Evolutionary conservation across 1,140 invertebrate genomes (phyloP), one percentile per base, ranked within the genome.

Genomic region (Paralvinella palmiformis): DNA sequence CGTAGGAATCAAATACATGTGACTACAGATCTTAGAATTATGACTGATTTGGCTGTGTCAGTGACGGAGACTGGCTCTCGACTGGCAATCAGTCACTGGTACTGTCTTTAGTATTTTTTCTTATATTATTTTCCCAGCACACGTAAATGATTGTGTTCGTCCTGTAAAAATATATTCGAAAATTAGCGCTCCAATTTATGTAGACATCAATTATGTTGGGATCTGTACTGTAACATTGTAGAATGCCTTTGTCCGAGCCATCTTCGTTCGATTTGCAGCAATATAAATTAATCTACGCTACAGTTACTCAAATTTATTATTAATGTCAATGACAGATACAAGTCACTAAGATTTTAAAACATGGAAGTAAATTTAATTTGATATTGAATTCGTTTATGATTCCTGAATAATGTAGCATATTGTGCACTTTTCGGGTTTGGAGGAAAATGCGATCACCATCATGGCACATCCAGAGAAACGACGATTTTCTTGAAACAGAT

Each of bases 241-340:
- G 45, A 50, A 27, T 50, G 45, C 45, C 45, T 17, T 50, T n/a
- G n/a, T n/a, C n/a, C n/a, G 45, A 27, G 45, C 17, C 45, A 50
- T 50, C 45, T 50, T 50, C 45, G 27, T 50, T 4, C 45, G 20
- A 15, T 50, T 50, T n/a, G 45, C 45, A 50, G 45, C 20, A 50
- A 6, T 10, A 6, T n/a, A n/a, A 50, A 50, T 50, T 50, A 50
- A 50, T 50, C 45, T 50, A 50, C 45, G 27, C 45, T 17, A 27
- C 45, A 50, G 5, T 50, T 50, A 50, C 45, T 17, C 45, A 50
- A 50, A 50, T 50, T 50, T 50, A 50, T 50, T 50, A 50, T 50
- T 50, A 22, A 50, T 50, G 45, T 1, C 45, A 50, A 50, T 50
- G 6, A 6, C 27, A 50, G 45, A 50, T 50, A 50, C 45, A 50